Evolutionary conservation across 1,140 invertebrate genomes (phyloP).

Genomic region (Apis cerana): DNA sequence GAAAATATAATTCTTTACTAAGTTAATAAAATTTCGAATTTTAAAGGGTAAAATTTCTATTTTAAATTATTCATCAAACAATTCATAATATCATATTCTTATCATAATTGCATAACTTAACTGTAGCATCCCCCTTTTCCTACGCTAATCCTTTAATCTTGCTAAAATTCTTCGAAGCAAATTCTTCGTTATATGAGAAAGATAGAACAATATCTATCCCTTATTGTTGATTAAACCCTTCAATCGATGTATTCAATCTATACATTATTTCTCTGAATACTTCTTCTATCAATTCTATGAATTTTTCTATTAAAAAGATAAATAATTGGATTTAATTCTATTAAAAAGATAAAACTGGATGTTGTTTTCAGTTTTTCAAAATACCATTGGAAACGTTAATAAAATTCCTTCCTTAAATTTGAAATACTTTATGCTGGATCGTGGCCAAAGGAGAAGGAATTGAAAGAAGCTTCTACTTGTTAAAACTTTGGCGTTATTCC

Average conservation of each 20-base stretch:
- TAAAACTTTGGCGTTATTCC: conserved; percentile 22
- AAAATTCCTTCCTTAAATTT: not conserved
- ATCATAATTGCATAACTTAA: conserved; percentile 8
- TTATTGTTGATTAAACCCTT: not conserved
- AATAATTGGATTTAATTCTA: not conserved
- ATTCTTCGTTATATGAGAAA: not conserved
- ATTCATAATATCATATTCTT: no score
- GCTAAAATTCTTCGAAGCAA: no score
- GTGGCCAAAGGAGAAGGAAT: not conserved
- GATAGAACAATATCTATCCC: not conserved
- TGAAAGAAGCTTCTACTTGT: conserved; percentile 9
- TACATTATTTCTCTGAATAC: not conserved
- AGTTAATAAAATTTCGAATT: no score
- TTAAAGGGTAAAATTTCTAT: no score
- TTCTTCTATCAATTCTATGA: not conserved
- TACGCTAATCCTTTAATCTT: not conserved
- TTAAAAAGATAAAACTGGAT: no score
- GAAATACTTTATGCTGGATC: not conserved
- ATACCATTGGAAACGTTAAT: not conserved
- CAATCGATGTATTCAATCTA: not conserved
- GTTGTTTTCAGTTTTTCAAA: not conserved
- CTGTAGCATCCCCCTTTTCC: not conserved
- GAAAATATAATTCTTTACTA: no score
- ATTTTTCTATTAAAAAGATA: not conserved
- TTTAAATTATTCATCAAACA: no score